These are phyloP conservation scores for Drosophila merina DNA, from an alignment of 2,888 invertebrate genomes.

Conservation along the genomic window DNA sequence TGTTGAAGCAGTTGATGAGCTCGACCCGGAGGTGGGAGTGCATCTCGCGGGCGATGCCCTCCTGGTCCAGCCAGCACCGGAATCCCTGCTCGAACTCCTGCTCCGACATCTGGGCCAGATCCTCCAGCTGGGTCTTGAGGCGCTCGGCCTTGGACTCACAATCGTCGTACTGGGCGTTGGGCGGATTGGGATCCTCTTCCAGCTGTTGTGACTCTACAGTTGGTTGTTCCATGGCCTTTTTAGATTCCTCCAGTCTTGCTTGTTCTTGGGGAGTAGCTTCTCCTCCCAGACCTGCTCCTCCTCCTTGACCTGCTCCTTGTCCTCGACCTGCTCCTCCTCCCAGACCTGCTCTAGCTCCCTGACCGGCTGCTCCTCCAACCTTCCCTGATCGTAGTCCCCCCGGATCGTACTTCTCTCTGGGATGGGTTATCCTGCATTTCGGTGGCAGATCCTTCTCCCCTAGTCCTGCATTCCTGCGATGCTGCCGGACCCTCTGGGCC, in stretches of 20 bases:
- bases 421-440: neutral
- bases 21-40: slow-evolving; percentile 81
- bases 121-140: slow-evolving; percentile 62
- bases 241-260: neutral
- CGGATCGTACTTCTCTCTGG: slow-evolving; percentile 6
- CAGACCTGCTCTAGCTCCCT: neutral
- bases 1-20: slow-evolving; percentile 81
- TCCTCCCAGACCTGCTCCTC: neutral
- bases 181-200: neutral
- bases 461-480: slow-evolving; percentile 8
- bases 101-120: slow-evolving; percentile 79
- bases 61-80: slow-evolving; percentile 81
- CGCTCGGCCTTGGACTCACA: slow-evolving; percentile 1
- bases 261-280: neutral
- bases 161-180: neutral
- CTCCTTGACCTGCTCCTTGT: neutral
- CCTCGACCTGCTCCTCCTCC: neutral
- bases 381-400: neutral
- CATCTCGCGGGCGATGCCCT: slow-evolving; percentile 79
- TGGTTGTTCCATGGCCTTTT: neutral
- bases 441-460: neutral
- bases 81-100: slow-evolving; percentile 82
- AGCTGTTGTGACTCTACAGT: neutral
- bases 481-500: slow-evolving; percentile 11
- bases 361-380: neutral